phyloP scores from a whole-genome alignment of 2,888 invertebrate species.

The Geophilus truncorum region DNA sequence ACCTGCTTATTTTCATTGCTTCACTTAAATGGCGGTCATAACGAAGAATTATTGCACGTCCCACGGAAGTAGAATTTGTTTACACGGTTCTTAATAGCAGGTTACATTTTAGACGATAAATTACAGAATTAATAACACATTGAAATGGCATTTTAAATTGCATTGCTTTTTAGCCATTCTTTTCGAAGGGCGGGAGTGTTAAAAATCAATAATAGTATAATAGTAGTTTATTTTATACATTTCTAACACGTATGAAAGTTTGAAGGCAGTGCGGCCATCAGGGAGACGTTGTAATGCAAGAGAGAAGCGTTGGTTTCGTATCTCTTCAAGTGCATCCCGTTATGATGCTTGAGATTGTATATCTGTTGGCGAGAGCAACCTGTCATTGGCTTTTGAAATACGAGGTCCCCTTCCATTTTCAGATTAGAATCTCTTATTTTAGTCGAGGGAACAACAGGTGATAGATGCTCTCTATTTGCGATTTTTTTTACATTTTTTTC shows the following conservation, averaged over 20 bases:
- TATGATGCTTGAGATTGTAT: slow-evolving; percentile 15
- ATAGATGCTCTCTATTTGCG: not conserved
- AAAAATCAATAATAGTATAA: not conserved
- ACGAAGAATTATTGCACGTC: too few relatives aligned
- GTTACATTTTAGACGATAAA: too few relatives aligned
- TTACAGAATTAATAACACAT: too few relatives aligned
- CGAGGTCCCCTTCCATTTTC: slow-evolving; percentile 27
- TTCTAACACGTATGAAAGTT: slow-evolving; percentile 13
- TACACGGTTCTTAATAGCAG: too few relatives aligned
- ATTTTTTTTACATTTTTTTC: not conserved
- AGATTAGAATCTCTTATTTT: slow-evolving; percentile 24
- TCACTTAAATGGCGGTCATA: too few relatives aligned
- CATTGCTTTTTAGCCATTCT: too few relatives aligned
- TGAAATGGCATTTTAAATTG: too few relatives aligned
- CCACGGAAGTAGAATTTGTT: too few relatives aligned
- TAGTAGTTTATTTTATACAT: not conserved
- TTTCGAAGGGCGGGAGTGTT: too few relatives aligned
- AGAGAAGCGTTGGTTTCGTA: slow-evolving; percentile 11
- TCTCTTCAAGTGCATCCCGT: not conserved
- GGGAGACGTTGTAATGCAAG: not conserved
- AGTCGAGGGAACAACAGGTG: slow-evolving; percentile 23
- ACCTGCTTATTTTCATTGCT: too few relatives aligned
- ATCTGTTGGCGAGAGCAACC: slow-evolving; percentile 21
- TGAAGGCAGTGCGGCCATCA: not conserved
- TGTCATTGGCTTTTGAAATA: slow-evolving; percentile 22